Evolutionary conservation across 2,888 invertebrate species (phyloP).

Genomic region (Elysia crispata): DNA sequence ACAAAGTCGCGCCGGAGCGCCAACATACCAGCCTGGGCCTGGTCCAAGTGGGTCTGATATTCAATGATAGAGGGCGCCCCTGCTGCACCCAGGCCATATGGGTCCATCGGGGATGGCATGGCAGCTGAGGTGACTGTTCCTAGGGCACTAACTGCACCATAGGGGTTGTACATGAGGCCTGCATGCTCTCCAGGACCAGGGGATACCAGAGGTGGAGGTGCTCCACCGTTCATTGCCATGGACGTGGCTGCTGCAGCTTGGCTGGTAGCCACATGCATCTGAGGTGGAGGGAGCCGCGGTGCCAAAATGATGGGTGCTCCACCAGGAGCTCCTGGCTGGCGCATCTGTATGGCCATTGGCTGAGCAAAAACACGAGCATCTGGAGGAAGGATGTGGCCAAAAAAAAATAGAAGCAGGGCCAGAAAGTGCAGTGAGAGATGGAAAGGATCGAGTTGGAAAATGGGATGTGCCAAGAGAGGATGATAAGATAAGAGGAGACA

Average conservation of each 20-base stretch:
- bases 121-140: neutral
- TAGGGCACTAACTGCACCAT: slow-evolving; percentile 49
- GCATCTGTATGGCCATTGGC: slow-evolving; percentile 59
- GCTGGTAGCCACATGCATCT: slow-evolving; percentile 54
- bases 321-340: slow-evolving; percentile 84
- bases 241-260: slow-evolving; percentile 52
- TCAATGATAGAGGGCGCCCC: slow-evolving; percentile 67
- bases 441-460: too few species aligned
- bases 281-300: slow-evolving; percentile 78
- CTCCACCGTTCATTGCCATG: slow-evolving; percentile 58
- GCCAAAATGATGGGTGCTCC: slow-evolving; percentile 96
- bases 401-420: too few species aligned
- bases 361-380: slow-evolving; percentile 48
- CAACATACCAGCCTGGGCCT: slow-evolving; percentile 70
- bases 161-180: slow-evolving; percentile 69
- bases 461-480: too few species aligned
- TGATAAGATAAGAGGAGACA: too few species aligned
- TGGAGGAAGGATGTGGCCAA: neutral
- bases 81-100: slow-evolving; percentile 60
- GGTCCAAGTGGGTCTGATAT: slow-evolving; percentile 68
- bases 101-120: slow-evolving; percentile 49
- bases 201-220: slow-evolving; percentile 82
- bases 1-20: slow-evolving; percentile 45
- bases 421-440: too few species aligned
- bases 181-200: slow-evolving; percentile 79